Evolutionary conservation across 2,113 vertebrate genomes (phyloP), one percentile per base, ranked within the genome.

Genomic region (Myotis lucifugus): DNA sequence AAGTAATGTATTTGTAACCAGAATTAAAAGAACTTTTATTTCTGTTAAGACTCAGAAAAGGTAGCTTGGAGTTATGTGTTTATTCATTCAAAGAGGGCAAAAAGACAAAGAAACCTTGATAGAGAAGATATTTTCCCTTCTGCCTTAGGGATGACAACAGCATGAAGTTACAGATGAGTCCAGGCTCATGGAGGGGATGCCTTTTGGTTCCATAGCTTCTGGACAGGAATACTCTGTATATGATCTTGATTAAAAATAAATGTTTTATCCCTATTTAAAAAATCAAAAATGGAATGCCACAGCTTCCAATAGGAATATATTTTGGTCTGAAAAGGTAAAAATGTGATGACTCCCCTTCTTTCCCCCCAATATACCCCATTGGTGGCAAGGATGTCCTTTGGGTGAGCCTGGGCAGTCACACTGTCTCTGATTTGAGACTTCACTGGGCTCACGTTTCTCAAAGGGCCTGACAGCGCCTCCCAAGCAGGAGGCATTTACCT

Each of bases 401-500:
- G 14, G 29, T 27, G 14, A 46, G 85, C 23, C 82, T 56, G 29
- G 32, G 17, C 4, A 14, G 37, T 70, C 87, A 32, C 48, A 2
- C 2, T 14, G 6, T 37, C 42, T 29, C 52, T 50, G 37, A 40
- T 8, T 42, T 46, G 50, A 84, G 64, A 78, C n/a, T 61, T 87
- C 17, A 10, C 25, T 14, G 40, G 37, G 21, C 54, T 85, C 32
- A 40, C 0, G 0, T 84, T 32, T 59, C 19, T 94, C n/a, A 54
- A 42, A 64, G 67, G 83, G 74, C 21, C 50, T 93, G 84, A 17
- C 91, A 88, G 70, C 18, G 13, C 42, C 88, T 96, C 52, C 29
- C 37, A 9, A 56, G 70, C 79, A 76, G 66, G 72, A 94, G 95
- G 69, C 15, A 19, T 76, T 94, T 88, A 94, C 93, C 95, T 96